Evolutionary conservation across 1,140 invertebrate species (phyloP).

Genomic region (Drosophila paulistorum): DNA sequence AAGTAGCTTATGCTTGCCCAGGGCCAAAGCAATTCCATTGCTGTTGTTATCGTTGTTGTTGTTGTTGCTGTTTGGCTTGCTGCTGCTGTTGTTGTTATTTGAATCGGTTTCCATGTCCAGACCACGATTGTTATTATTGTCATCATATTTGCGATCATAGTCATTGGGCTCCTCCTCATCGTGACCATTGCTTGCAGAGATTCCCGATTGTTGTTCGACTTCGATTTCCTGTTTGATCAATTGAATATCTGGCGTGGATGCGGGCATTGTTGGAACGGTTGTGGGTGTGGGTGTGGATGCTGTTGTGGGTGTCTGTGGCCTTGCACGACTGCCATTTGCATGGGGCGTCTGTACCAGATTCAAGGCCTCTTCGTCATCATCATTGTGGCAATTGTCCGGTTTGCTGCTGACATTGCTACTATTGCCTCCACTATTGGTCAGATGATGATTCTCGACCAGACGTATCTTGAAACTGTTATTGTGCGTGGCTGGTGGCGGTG

Average conservation of each 20-base stretch:
- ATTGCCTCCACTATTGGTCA: conserved; percentile 57
- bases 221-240: conserved; percentile 67
- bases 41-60: conserved; percentile 42
- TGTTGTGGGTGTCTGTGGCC: conserved; percentile 28
- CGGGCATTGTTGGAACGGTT: conserved; percentile 26
- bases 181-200: conserved; percentile 54
- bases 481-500: conserved; percentile 59
- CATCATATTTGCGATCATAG: conserved; percentile 68
- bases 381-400: conserved; percentile 32
- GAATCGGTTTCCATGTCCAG: conserved; percentile 68
- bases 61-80: conserved; percentile 39
- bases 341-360: conserved; percentile 73
- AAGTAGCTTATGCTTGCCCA: conserved; percentile 66
- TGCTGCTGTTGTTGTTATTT: conserved; percentile 77
- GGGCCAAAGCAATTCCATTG: conserved; percentile 58
- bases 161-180: conserved; percentile 59
- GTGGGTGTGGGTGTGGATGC: conserved; percentile 1
- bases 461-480: conserved; percentile 77
- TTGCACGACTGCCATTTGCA: conserved; percentile 59
- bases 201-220: conserved; percentile 36
- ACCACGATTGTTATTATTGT: conserved; percentile 72
- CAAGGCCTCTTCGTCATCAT: conserved; percentile 67
- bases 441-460: conserved; percentile 71
- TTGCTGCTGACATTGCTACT: conserved; percentile 33
- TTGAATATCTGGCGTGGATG: conserved; percentile 64